These are phyloP conservation scores for Sialis fuliginosa DNA, from an alignment of 2,888 invertebrate genomes.

Conservation along the genomic window DNA sequence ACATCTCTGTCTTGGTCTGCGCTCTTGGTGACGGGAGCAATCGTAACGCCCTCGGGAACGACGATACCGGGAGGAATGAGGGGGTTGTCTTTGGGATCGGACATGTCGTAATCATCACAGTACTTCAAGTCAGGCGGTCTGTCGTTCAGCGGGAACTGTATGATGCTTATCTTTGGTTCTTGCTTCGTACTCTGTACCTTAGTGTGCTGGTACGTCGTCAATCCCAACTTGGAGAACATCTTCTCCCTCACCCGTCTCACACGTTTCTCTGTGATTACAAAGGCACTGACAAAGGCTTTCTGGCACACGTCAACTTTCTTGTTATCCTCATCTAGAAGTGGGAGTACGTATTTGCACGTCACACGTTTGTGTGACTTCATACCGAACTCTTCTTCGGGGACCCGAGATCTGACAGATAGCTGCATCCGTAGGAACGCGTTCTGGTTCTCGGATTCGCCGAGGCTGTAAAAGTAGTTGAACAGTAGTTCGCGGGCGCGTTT, in stretches of 20 bases:
- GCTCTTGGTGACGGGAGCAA: slow-evolving; percentile 24
- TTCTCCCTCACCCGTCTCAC: slow-evolving; percentile 31
- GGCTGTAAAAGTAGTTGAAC: slow-evolving; percentile 29
- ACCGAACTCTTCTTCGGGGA: slow-evolving; percentile 11
- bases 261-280: slow-evolving; percentile 33
- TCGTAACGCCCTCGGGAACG: slow-evolving; percentile 27
- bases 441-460: slow-evolving; percentile 29
- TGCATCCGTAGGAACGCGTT: slow-evolving; percentile 30
- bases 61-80: slow-evolving; percentile 25
- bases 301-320: slow-evolving; percentile 30
- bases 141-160: slow-evolving; percentile 10
- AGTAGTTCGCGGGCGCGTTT: slow-evolving; percentile 25
- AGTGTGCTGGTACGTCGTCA: slow-evolving; percentile 26
- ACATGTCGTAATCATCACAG: slow-evolving; percentile 11
- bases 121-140: slow-evolving; percentile 8
- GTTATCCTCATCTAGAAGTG: slow-evolving; percentile 17
- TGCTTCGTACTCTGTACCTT: slow-evolving; percentile 13
- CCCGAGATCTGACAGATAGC: slow-evolving; percentile 29
- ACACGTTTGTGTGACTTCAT: slow-evolving; percentile 26
- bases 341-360: slow-evolving; percentile 33
- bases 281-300: slow-evolving; percentile 34
- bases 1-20: slow-evolving; percentile 30
- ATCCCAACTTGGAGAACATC: slow-evolving; percentile 26
- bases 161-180: slow-evolving; percentile 12
- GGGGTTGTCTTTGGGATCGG: slow-evolving; percentile 21